These are phyloP conservation scores for Nothocercus julius DNA, from an alignment of 2,113 vertebrate species.

Conservation along the genomic window DNA sequence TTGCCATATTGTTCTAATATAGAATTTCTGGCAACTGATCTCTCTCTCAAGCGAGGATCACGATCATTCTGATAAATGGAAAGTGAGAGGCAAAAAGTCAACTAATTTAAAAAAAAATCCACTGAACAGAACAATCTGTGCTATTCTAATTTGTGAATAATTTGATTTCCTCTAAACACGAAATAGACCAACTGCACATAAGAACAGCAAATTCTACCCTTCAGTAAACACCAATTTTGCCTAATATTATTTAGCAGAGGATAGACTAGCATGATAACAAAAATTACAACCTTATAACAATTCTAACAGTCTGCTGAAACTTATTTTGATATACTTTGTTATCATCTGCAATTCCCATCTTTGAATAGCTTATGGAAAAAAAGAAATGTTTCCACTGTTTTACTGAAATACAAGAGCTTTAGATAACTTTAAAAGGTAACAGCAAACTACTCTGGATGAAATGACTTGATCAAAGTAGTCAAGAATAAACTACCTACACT, in stretches of 20 bases:
- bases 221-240: neutral
- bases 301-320: neutral
- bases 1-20: slow-evolving; percentile 90
- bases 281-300: neutral
- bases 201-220: neutral
- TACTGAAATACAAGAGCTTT: neutral
- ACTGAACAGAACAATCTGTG: accelerated
- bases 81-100: neutral
- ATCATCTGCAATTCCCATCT: neutral
- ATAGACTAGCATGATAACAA: neutral
- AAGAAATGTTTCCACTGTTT: neutral
- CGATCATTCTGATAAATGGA: slow-evolving; percentile 81
- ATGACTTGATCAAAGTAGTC: accelerated
- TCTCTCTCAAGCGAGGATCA: slow-evolving; percentile 87
- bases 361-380: neutral
- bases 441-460: neutral
- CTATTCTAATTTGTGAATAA: neutral
- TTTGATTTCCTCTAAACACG: neutral
- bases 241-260: neutral
- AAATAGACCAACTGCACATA: neutral
- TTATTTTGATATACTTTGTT: no score
- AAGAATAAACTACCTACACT: neutral
- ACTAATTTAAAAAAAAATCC: neutral
- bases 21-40: slow-evolving; percentile 87
- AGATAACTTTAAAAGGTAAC: neutral